These are phyloP conservation scores for Aurelia coerulea DNA, from an alignment of 30 jellyfish, hydroid and myxozoan species.

Conservation along the genomic window DNA sequence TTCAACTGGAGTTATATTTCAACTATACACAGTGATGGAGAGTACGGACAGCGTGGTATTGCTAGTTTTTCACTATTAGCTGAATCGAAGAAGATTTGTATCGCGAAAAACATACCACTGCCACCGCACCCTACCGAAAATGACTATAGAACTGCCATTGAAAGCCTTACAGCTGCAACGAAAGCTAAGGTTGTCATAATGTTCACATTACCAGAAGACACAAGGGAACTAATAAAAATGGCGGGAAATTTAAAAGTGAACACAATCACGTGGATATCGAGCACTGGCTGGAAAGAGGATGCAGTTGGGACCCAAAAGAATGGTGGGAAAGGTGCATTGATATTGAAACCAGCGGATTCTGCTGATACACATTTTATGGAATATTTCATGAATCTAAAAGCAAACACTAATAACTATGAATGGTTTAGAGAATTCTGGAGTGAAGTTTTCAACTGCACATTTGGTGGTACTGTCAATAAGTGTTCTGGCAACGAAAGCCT, in stretches of 20 bases:
- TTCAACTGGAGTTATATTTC: slow-evolving; percentile 69
- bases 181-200: slow-evolving; percentile 50
- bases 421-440: slow-evolving; percentile 84
- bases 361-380: slow-evolving; percentile 36
- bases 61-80: slow-evolving; percentile 26
- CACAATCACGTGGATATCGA: slow-evolving; percentile 39
- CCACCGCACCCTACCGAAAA: slow-evolving; percentile 11
- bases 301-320: slow-evolving; percentile 18
- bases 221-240: slow-evolving; percentile 52
- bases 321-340: slow-evolving; percentile 63
- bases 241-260: slow-evolving; percentile 14
- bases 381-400: slow-evolving; percentile 40
- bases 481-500: slow-evolving; percentile 55
- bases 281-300: slow-evolving; percentile 42
- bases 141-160: slow-evolving; percentile 13
- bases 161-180: neutral
- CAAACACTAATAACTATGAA: slow-evolving; percentile 26
- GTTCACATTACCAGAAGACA: slow-evolving; percentile 45
- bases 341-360: slow-evolving; percentile 29
- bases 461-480: slow-evolving; percentile 6
- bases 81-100: slow-evolving; percentile 36
- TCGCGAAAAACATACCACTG: slow-evolving; percentile 21
- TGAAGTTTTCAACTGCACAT: slow-evolving; percentile 46
- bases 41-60: slow-evolving; percentile 30
- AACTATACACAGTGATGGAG: slow-evolving; percentile 31